Percentiles rank a stretch among this genome's conserved stretches.
Conservation (phyloP, 2,797 vertebrate genomes). For the Poeciliopsis gracilis region DNA sequence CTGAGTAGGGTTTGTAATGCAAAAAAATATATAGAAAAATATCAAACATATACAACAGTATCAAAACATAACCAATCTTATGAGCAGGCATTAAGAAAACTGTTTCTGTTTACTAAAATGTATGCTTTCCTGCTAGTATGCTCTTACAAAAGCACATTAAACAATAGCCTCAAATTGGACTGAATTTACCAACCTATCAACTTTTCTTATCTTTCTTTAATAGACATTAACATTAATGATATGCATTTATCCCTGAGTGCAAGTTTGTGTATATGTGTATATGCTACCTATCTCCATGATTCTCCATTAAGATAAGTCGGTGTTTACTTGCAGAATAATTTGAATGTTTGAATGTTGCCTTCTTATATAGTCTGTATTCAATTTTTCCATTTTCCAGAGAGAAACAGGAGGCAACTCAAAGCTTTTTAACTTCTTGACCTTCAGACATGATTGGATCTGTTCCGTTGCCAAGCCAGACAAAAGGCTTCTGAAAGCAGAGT, state of each 20-base stretch:
- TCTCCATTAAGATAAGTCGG: conserved; percentile 14
- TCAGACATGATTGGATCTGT: conserved; percentile 75
- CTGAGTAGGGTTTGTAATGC: neutral
- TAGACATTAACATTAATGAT: conserved; percentile 10
- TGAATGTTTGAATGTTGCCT: conserved; percentile 38
- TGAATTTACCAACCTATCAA: neutral
- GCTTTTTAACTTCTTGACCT: conserved; percentile 76
- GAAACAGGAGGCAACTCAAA: conserved; percentile 57
- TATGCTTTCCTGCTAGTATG: neutral
- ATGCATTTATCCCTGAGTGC: neutral
- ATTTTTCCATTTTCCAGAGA: conserved; percentile 28
- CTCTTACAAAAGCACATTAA: neutral
- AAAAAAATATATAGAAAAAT: neutral
- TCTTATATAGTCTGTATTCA: conserved; percentile 13
- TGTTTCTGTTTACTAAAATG: neutral
- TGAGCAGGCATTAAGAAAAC: neutral
- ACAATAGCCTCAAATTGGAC: neutral
- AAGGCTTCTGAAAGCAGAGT: conserved; percentile 64
- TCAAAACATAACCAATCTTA: neutral
- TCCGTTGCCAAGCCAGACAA: conserved; percentile 68
- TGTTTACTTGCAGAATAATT: conserved; percentile 53
- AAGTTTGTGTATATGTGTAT: conserved; percentile 9
- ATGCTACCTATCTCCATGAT: conserved; percentile 5
- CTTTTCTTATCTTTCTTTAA: neutral
- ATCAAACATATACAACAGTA: neutral